Percentiles rank a stretch among this genome's conserved stretches.
phyloP scores from a whole-genome alignment of 1,140 invertebrate genomes.

The Trichonephila clavata region DNA sequence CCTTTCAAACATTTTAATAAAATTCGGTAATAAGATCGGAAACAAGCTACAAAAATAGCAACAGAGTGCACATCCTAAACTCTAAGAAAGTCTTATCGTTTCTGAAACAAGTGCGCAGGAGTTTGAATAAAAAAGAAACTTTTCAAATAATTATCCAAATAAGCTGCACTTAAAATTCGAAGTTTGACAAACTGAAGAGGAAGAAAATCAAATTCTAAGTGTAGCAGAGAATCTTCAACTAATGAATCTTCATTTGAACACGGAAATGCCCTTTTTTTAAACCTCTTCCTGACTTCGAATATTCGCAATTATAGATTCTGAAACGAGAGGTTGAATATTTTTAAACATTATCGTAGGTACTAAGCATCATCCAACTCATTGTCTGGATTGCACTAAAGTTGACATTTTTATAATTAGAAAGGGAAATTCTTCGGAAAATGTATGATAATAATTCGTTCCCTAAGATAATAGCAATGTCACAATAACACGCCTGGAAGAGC shows the following conservation, averaged over 20 bases:
- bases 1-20: too few species aligned
- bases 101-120: neutral
- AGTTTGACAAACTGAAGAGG: neutral
- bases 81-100: neutral
- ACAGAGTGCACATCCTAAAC: neutral
- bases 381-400: too few species aligned
- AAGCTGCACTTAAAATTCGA: neutral
- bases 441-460: too few species aligned
- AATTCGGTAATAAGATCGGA: neutral
- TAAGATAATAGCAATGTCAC: too few species aligned
- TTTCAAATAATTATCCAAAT: neutral
- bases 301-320: neutral
- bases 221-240: neutral
- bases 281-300: neutral
- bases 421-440: too few species aligned
- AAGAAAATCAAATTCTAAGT: neutral
- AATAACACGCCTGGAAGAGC: too few species aligned
- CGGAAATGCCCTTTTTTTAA: neutral
- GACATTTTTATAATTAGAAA: too few species aligned
- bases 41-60: neutral
- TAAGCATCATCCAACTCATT: too few species aligned
- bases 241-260: constrained; percentile 15
- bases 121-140: neutral
- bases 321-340: neutral
- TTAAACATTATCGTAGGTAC: neutral